Evolutionary conservation across 2,113 vertebrate species (phyloP), one percentile per base, ranked within the genome.

Genomic region (Mesoclemmys tuberculata): DNA sequence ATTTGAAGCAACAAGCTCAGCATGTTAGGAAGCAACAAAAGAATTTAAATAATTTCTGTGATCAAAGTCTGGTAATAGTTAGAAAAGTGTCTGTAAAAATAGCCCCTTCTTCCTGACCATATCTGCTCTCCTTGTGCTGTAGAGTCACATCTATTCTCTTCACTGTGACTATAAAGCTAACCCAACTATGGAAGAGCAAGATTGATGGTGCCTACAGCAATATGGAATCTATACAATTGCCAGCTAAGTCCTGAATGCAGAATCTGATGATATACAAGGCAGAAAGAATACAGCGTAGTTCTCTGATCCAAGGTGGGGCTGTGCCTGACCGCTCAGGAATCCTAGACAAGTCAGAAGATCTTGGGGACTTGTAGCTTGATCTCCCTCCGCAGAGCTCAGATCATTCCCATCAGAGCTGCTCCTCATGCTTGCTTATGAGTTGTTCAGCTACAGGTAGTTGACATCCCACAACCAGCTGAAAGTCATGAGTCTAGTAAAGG

Each of bases 341-440:
- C 78, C 89, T 84, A 82, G 87, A 54, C 87, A 88, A 94, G 85
- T 83, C 92, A 90, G 55, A 29, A 85, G 90, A 95, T 96, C 93
- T 80, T 93, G 92, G 74, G 41, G 56, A 82, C 84, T 89, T 95
- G 91, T 84, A 84, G 92, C 90, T 94, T 95, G 94, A 85, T 92
- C 79, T 96, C 91, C 92, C 87, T 91, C 88, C 93, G 84, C 87
- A 94, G 96, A 82, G 29, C 95, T 96, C 89, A 92, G 61, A 94
- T 68, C 41, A 44, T 90, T 91, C 94, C 85, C 92, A 35, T 74
- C 92, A 96, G 93, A 91, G 44, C 88, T 93, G 82, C 79, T 96
- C 93, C 93, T 89, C 85, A 90, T 92, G 88, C 92, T 91, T 97
- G 96, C 92, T 95, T 93, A 61, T 96, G 95, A 97, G 38, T 94